phyloP scores from a whole-genome alignment of 1,140 invertebrate genomes.

The Drosophila bocki region DNA sequence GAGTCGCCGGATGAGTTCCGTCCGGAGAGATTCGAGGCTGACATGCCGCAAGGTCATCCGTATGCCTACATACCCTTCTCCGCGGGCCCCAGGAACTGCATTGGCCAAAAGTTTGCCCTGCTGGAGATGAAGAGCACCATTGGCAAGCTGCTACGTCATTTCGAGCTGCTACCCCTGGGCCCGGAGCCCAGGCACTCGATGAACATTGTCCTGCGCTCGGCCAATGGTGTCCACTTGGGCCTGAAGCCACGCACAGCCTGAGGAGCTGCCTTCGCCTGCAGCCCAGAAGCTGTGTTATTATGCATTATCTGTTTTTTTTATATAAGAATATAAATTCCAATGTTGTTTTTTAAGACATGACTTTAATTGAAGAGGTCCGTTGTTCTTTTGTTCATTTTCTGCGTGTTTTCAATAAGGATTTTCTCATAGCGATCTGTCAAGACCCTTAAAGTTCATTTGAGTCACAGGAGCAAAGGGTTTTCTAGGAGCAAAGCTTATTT shows the following conservation, averaged over 20 bases:
- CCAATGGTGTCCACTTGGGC: slow-evolving; percentile 66
- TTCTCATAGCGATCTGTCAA: background rate
- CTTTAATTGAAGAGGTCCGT: background rate
- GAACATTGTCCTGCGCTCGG: slow-evolving; percentile 67
- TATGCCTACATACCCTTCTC: slow-evolving; percentile 88
- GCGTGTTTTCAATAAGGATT: background rate
- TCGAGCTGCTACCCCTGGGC: slow-evolving; percentile 70
- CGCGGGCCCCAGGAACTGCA: slow-evolving; percentile 88
- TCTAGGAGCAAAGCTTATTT: slow-evolving; percentile 3
- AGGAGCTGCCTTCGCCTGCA: background rate
- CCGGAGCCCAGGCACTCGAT: slow-evolving; percentile 47
- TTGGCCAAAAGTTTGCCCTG: slow-evolving; percentile 92
- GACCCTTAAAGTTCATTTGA: no score
- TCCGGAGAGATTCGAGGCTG: slow-evolving; percentile 88
- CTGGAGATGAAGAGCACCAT: slow-evolving; percentile 89
- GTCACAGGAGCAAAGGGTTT: background rate
- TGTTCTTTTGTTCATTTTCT: background rate
- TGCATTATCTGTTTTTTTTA: background rate
- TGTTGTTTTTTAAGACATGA: no score
- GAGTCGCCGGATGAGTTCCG: slow-evolving; percentile 87
- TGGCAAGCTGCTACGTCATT: slow-evolving; percentile 82
- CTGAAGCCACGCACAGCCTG: slow-evolving; percentile 25
- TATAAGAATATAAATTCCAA: slow-evolving; percentile 1
- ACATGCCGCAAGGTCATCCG: slow-evolving; percentile 84
- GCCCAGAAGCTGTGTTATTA: background rate